Evolutionary conservation across 2,888 invertebrate species (phyloP).

Genomic region (Darwinula stevensoni): DNA sequence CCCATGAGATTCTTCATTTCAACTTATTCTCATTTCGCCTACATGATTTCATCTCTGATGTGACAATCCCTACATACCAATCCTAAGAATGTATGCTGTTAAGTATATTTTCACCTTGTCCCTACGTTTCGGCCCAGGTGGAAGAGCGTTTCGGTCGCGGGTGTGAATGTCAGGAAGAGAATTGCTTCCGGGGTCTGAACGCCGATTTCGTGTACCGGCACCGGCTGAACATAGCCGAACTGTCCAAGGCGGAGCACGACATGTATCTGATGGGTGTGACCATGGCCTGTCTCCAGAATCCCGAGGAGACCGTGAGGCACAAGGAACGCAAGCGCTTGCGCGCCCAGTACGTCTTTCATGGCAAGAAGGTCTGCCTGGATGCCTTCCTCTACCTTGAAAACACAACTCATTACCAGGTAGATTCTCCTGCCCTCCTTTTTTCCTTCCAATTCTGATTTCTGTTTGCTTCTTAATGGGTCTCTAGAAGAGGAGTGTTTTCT

Average conservation of each 20-base stretch:
- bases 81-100: too few species aligned
- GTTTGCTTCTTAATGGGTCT: too few species aligned
- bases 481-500: too few species aligned
- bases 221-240: slow-evolving; percentile 40
- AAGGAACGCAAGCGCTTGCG: slow-evolving; percentile 37
- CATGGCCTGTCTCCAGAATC: slow-evolving; percentile 43
- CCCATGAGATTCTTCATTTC: too few species aligned
- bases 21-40: too few species aligned
- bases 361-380: slow-evolving; percentile 40
- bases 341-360: slow-evolving; percentile 45
- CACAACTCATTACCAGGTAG: too few species aligned
- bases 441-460: too few species aligned
- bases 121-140: too few species aligned
- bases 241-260: slow-evolving; percentile 49
- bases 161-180: slow-evolving; percentile 42
- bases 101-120: too few species aligned
- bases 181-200: slow-evolving; percentile 40
- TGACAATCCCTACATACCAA: too few species aligned
- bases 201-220: slow-evolving; percentile 43
- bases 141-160: slow-evolving; percentile 34
- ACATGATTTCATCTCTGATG: too few species aligned
- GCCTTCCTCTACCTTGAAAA: slow-evolving; percentile 48
- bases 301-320: slow-evolving; percentile 33
- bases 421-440: too few species aligned
- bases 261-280: slow-evolving; percentile 63